Evolutionary conservation across 2,797 vertebrate genomes (phyloP), one percentile per base, ranked within the genome.

Genomic region (Anguilla megastoma): DNA sequence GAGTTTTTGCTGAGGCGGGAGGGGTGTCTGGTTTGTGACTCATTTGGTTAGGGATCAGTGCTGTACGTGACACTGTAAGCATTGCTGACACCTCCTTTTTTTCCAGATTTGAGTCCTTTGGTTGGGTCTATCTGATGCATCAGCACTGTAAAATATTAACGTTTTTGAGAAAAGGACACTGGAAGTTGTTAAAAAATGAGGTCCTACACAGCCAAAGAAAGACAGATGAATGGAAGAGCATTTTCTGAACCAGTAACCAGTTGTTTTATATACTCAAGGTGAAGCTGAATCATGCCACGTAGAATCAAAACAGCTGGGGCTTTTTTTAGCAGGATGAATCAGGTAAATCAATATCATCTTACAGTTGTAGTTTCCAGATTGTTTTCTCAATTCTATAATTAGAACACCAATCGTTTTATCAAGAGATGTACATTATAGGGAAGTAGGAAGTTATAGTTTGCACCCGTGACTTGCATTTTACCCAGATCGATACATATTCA

Each of bases 91-190:
- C 88, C 79, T 86, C 36, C 79, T 60, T 80, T 80, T 84, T 86
- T 89, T 92, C 8, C 48, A 4, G 89, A 89, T 93, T 93, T 93
- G 92, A 94, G 94, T 93, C n/a, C n/a, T 69, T 30, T 30, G 24
- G 66, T 12, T 45, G 18, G 58, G 58, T 60, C 18, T 60, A 60
- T 60, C 14, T 21, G 3, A 60, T 18, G 12, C 14, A 69, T 63
- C 66, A 69, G 8, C 27, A 30, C 66, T 5, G 0, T 33, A 36
- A 4, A 76, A 36, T 76, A 36, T 33, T 12, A 76, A 76, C 36
- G 41, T 76, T 76, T 76, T 2, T 6, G 12, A 71, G n/a, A 36
- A 79, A 79, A 16, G 12, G 27, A n/a, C 27, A 74, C 52, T 74
- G n/a, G 27, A 9, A 21, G 30, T 16, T 58, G 41, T 76, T 60